Evolutionary conservation across 2,888 invertebrate species (phyloP), one percentile per base, ranked within the genome.

Genomic region (Epirrhoe tristata): DNA sequence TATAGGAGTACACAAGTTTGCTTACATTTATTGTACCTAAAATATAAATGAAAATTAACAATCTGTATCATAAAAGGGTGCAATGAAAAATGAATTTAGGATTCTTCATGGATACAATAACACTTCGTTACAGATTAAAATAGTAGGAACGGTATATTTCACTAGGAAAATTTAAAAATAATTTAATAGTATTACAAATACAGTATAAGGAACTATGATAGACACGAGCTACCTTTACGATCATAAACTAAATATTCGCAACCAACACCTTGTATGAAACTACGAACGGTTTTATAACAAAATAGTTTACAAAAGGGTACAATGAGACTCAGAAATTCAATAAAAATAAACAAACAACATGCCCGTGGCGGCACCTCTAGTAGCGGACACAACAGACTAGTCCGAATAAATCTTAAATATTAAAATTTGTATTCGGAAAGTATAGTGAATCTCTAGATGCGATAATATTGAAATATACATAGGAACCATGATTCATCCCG

Each of bases 401-500:
- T 90, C 91, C 93, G 93, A 93, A 92, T 92, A 79, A 93, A 91
- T 92, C 92, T 93, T 93, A 93, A 92, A 93, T 91, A 92, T 92
- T 93, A 93, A 91, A 93, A 93, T 92, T 92, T 92, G 93, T 93
- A 88, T 93, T 93, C 92, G 93, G 93, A 91, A 93, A 93, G 92
- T 92, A 93, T 91, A 92, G 90, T 91, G 92, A 93, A 93, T 93
- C 92, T 92, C 91, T 93, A 93, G 91, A 93, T 91, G 93, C 93
- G 91, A 90, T 91, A 92, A 93, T 93, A 93, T 93, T 94, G 94
- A 94, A 93, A 94, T 94, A 92, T 94, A 94, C 93, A 93, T 94
- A 94, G 94, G 94, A 94, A 94, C 94, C 94, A 93, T 94, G 93
- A 93, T 93, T 92, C 90, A 84, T 88, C 86, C 92, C 93, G 92